Evolutionary conservation across 2,888 invertebrate genomes (phyloP), one percentile per base, ranked within the genome.

Genomic region (Apotomis capreana): DNA sequence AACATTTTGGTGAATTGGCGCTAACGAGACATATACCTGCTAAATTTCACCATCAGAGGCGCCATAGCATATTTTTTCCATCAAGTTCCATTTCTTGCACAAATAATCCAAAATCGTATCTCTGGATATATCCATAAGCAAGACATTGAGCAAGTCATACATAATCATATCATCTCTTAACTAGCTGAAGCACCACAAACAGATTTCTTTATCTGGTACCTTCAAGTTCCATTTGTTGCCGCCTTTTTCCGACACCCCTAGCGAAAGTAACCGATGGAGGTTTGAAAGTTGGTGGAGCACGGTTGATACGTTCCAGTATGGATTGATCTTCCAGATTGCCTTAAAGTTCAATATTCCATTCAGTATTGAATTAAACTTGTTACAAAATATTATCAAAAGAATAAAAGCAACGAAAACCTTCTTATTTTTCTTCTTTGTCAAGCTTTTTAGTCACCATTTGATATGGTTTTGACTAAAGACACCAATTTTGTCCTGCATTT

Each of bases 401-500:
- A 49, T 10, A 49, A 13, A 13, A 26, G 3, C 26, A 55, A 55
- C 36, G 12, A 1, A 2, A 57, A 57, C 36, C 12, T 57, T 12
- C 36, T 8, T 49, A 4, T 3, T 9, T 10, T 6, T 49, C 49
- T 3, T 10, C 3, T 26, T 26, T 2, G 26, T 2, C 5, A 57
- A 57, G 36, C 12, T 5, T 5, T 6, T 40, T 12, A 36, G 36
- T 36, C 26, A 5, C 57, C 57, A 57, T 4, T 37, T 5, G 12
- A 12, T n/a, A 40, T 71, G 70, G 70, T 57, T 55, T 70, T 70
- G 49, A 8, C 26, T 12, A 49, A 40, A 5, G 40, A 6, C 6
- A 6, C 6, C 40, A 40, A 40, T 3, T 40, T 26, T 26, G 26
- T 26, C 26, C 26, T 26, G 26, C 26, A 26, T 26, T 26, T 26